phyloP scores from a whole-genome alignment of 2,113 vertebrate genomes.

The Dasypus novemcinctus region DNA sequence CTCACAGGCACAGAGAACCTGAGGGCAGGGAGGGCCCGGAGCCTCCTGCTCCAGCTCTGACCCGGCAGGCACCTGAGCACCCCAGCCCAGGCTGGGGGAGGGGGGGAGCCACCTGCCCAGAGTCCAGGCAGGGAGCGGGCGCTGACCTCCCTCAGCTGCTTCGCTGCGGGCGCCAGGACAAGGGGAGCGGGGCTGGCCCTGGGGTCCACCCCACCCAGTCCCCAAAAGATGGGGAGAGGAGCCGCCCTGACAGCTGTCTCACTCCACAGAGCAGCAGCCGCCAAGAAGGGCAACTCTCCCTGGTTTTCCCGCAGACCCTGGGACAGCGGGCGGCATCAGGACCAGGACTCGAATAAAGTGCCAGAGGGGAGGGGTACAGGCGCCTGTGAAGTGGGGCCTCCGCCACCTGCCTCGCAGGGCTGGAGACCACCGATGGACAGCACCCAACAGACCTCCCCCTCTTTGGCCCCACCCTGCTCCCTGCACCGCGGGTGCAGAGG shows the following conservation, averaged over 20 bases:
- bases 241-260: not conserved
- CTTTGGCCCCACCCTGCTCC: not conserved
- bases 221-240: not conserved
- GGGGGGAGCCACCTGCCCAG: not conserved
- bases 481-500: fast-evolving
- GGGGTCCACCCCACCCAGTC: not conserved
- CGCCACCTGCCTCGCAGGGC: not conserved
- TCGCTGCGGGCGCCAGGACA: too few species aligned
- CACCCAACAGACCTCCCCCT: fast-evolving
- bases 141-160: not conserved
- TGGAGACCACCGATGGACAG: fast-evolving
- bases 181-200: not conserved
- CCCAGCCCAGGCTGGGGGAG: fast-evolving
- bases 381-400: fast-evolving
- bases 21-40: not conserved
- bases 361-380: not conserved
- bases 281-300: not conserved
- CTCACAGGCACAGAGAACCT: not conserved
- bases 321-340: fast-evolving
- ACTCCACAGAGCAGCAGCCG: fast-evolving
- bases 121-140: not conserved
- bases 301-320: not conserved
- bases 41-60: not conserved
- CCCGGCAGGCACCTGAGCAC: not conserved
- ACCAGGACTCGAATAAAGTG: not conserved